Conservation (phyloP, 2,113 vertebrate species). For the Gulo gulo region DNA sequence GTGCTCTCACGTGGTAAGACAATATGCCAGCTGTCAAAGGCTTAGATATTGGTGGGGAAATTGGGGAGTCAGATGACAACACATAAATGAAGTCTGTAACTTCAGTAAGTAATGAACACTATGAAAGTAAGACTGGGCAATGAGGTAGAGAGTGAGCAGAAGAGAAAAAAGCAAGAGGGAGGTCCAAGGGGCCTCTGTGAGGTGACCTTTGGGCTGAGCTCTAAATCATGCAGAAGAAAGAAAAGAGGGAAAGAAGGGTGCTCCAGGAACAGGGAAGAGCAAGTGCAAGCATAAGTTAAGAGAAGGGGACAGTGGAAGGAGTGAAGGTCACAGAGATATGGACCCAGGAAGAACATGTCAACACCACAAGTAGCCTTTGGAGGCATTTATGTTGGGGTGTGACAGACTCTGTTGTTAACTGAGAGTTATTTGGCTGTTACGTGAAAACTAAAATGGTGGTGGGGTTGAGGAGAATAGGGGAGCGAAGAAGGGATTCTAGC, state of each 20-base stretch:
- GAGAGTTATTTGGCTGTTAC: neutral
- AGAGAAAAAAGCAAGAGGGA: neutral
- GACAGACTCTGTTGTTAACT: rapidly evolving
- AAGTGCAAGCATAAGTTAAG: neutral
- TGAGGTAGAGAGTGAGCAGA: neutral
- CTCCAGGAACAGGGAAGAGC: neutral
- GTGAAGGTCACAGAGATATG: neutral
- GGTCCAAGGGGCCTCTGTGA: neutral
- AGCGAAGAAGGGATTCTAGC: neutral
- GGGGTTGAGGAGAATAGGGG: neutral
- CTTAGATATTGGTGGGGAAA: neutral
- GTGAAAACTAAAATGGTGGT: neutral
- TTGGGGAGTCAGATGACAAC: neutral
- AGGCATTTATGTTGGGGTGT: too few relatives aligned
- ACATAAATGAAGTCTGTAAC: neutral
- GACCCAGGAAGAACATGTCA: neutral
- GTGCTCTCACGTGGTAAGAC: neutral
- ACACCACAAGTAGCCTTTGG: neutral
- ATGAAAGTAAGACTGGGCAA: neutral
- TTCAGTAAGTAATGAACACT: neutral
- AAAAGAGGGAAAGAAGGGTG: neutral
- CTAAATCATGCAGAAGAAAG: neutral
- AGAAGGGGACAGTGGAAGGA: neutral
- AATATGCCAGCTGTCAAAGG: neutral
- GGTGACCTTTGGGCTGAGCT: neutral